These are phyloP conservation scores for Cosmopolites sordidus DNA, from an alignment of 2,888 invertebrate species.

Conservation along the genomic window DNA sequence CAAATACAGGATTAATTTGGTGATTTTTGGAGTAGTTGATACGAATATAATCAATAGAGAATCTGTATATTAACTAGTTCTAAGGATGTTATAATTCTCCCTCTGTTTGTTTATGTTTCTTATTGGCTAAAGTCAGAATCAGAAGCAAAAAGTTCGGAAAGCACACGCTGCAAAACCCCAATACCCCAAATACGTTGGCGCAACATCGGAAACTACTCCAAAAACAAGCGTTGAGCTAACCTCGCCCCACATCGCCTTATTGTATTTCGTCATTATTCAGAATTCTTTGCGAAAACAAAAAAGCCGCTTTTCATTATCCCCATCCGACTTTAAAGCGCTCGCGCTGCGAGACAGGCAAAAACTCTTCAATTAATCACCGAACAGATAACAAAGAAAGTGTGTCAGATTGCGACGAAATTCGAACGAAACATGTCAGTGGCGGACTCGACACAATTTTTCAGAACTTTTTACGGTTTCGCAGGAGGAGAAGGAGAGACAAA, in stretches of 20 bases:
- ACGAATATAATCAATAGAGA: too few relatives aligned
- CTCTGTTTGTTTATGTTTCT: too few relatives aligned
- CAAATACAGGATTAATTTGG: too few relatives aligned
- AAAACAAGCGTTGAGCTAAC: neutral
- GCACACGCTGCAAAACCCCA: neutral
- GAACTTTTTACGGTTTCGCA: too few relatives aligned
- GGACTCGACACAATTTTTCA: conserved; percentile 16
- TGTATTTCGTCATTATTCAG: conserved; percentile 11
- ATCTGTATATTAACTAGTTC: too few relatives aligned
- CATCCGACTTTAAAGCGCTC: conserved; percentile 1
- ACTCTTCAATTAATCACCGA: conserved; percentile 24
- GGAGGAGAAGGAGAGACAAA: too few relatives aligned
- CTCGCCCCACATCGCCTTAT: neutral
- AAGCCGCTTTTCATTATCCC: conserved; percentile 24
- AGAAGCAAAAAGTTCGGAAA: too few relatives aligned
- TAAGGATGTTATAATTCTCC: too few relatives aligned
- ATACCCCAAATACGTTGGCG: neutral
- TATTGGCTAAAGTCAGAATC: too few relatives aligned
- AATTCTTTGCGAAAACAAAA: conserved; percentile 23
- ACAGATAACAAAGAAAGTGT: conserved; percentile 26
- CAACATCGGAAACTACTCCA: neutral
- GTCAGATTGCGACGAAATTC: conserved; percentile 23
- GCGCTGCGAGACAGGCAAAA: conserved; percentile 16
- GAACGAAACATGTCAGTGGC: conserved; percentile 10
- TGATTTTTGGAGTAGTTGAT: too few relatives aligned